Conservation (phyloP, 2,888 invertebrate species). For the Drosophila longiperda region DNA sequence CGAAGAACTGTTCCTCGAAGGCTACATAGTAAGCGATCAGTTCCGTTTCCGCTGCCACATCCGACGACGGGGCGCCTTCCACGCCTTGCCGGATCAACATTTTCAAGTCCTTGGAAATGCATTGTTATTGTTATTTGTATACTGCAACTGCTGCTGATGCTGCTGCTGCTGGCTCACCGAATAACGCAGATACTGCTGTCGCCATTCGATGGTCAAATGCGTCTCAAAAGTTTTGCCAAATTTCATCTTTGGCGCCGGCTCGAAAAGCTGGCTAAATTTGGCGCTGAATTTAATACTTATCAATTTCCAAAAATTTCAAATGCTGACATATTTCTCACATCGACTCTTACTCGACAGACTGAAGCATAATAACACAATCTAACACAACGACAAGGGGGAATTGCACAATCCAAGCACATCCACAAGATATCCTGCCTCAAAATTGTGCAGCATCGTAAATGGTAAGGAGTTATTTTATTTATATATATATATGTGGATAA, state of each 20-base stretch:
- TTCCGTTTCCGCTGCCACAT: conserved; percentile 70
- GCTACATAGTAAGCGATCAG: conserved; percentile 89
- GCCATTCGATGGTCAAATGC: conserved; percentile 99
- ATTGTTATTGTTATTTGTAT: conserved; percentile 1
- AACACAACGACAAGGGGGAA: neutral
- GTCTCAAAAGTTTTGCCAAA: conserved; percentile 98
- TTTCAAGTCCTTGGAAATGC: conserved; percentile 89
- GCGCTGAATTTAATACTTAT: conserved; percentile 22
- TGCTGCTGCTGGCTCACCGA: conserved; percentile 86
- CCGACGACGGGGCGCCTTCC: conserved; percentile 93
- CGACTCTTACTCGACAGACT: neutral
- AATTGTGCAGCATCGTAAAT: neutral
- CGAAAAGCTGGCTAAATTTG: conserved; percentile 28
- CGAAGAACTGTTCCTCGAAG: conserved; percentile 97
- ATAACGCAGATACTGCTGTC: conserved; percentile 97
- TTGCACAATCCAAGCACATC: neutral
- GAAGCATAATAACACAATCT: neutral
- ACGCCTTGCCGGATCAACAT: conserved; percentile 94
- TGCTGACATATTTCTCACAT: conserved; percentile 66
- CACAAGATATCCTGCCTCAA: neutral
- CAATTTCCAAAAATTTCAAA: conserved; percentile 43
- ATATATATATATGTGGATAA: neutral
- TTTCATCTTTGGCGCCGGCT: conserved; percentile 89
- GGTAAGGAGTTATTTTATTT: neutral
- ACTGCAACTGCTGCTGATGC: neutral